Evolutionary conservation across 1,140 invertebrate genomes (phyloP), one percentile per base, ranked within the genome.

Genomic region (Ruditapes philippinarum): DNA sequence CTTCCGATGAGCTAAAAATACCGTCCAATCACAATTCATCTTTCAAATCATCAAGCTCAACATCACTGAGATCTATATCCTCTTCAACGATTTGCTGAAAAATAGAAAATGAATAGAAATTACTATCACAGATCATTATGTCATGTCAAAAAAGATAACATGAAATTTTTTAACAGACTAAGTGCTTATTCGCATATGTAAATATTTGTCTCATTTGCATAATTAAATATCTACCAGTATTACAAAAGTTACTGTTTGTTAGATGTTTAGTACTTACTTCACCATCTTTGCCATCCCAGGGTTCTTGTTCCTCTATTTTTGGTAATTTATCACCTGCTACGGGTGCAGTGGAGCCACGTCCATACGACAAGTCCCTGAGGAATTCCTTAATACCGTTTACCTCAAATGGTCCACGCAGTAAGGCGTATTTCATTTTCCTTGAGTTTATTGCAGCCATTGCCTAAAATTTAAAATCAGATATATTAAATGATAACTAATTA

Each of bases 271-370:
- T 19, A 22, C 91, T 88, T 94, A 97, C 95, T 95, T 98, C 97
- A 17, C 98, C 99, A 95, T 99, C 99, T 96, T 99, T 99, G 49
- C 99, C 99, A 95, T 99, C 99, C 99, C 99, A 99, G 0, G 98
- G 95, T 73, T 98, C 97, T 3, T 97, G 97, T 33, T 96, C 96
- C 3, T 96, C 92, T 49, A 99, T 97, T 90, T 97, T 97, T 19
- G 94, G 99, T 94, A 99, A 97, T 92, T 97, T 96, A 4, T 97
- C 97, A 25, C 98, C 98, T 94, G 97, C 97, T 0, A 99, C 97
- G 2, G 99, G 98, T 0, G 98, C 97, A 4, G 98, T 99, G 74
- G 98, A 98, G 22, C 99, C 98, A 91, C 98, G 97, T 25, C 99
- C 99, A 95, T 98, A 99, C 42, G 98, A 98, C 17, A 99, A 96